Evolutionary conservation across 2,888 invertebrate species (phyloP).

Genomic region (Epirrhoe tristata): DNA sequence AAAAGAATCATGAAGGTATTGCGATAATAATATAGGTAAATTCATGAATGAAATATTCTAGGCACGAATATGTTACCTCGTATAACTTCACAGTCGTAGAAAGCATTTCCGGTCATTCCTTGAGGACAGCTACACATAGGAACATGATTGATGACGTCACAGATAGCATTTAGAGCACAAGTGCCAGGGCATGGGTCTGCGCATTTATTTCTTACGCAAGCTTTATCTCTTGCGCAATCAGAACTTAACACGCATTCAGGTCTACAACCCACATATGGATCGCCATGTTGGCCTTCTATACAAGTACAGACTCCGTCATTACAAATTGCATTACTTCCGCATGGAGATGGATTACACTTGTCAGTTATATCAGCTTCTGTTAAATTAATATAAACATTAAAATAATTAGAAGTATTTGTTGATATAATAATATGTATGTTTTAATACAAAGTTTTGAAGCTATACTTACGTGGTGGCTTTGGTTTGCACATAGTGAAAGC

Average conservation of each 20-base stretch:
- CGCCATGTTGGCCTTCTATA: conserved; percentile 86
- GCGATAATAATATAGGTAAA: neutral
- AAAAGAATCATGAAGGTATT: conserved; percentile 8
- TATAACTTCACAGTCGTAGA: conserved; percentile 86
- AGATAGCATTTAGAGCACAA: conserved; percentile 89
- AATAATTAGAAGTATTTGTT: neutral
- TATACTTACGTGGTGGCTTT: conserved; percentile 71
- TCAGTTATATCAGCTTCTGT: conserved; percentile 64
- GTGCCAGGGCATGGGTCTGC: conserved; percentile 89
- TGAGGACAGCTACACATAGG: conserved; percentile 90
- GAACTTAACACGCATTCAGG: conserved; percentile 89
- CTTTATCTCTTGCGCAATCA: conserved; percentile 87
- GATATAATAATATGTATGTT: no score
- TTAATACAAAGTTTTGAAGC: neutral
- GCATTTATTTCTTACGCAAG: conserved; percentile 89
- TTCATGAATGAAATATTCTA: neutral
- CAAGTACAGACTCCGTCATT: conserved; percentile 86
- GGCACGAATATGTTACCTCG: conserved; percentile 60
- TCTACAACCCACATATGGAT: conserved; percentile 88
- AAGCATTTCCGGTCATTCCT: conserved; percentile 89
- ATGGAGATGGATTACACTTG: conserved; percentile 87
- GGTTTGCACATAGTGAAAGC: conserved; percentile 84
- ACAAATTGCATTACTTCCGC: conserved; percentile 87
- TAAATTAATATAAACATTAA: conserved; percentile 16
- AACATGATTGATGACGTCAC: conserved; percentile 90